phyloP scores from a whole-genome alignment of 1,140 invertebrate species.

The Magallana ariakensis region DNA sequence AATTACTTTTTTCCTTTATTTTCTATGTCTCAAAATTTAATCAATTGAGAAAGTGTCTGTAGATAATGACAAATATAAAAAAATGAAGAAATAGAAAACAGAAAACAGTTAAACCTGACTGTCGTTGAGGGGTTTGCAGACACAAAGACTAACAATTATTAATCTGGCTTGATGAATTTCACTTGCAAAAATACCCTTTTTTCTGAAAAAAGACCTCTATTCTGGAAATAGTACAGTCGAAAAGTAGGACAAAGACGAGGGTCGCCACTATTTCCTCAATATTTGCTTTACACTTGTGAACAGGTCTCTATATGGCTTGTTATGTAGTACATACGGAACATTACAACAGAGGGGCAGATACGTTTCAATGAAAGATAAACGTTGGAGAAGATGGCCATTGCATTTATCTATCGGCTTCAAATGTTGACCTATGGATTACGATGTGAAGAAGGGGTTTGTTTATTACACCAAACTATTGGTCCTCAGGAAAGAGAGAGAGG shows the following conservation, averaged over 20 bases:
- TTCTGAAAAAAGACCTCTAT: background rate
- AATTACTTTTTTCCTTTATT: too few species aligned
- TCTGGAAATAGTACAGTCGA: background rate
- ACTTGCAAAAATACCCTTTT: too few species aligned
- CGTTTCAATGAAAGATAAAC: constrained; percentile 5
- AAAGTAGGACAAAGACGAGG: background rate
- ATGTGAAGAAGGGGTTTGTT: background rate
- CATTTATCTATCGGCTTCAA: background rate
- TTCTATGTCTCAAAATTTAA: too few species aligned
- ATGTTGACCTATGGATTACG: constrained; percentile 10
- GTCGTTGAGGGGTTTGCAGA: too few species aligned
- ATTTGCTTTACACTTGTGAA: constrained; percentile 14
- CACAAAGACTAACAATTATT: too few species aligned
- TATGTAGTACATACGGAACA: background rate
- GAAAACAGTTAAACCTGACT: too few species aligned
- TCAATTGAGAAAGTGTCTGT: too few species aligned
- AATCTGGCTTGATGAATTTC: background rate
- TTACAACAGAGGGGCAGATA: background rate
- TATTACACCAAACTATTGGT: background rate
- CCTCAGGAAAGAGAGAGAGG: too few species aligned
- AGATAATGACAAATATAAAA: too few species aligned
- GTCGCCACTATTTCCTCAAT: background rate
- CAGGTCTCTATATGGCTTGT: background rate
- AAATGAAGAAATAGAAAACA: too few species aligned
- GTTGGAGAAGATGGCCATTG: background rate